Evolutionary conservation across 2,888 invertebrate genomes (phyloP).

Genomic region (Cosmia trapezina): DNA sequence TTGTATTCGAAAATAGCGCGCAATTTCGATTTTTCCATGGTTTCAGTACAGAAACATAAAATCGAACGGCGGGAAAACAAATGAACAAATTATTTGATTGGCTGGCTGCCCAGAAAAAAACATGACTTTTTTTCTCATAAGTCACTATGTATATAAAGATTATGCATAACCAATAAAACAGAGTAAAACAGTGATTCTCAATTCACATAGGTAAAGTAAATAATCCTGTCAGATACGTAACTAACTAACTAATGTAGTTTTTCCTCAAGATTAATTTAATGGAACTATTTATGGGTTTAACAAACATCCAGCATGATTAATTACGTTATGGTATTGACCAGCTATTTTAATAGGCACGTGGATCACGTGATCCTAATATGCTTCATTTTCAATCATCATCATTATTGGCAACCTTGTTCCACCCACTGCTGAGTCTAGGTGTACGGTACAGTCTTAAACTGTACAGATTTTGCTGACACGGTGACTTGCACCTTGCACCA

Average conservation of each 20-base stretch:
- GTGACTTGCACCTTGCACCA: not conserved
- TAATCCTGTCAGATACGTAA: not conserved
- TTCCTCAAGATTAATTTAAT: constrained; percentile 3
- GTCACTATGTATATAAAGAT: not conserved
- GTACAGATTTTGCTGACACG: not conserved
- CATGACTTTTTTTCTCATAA: too few species aligned
- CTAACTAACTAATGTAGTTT: not conserved
- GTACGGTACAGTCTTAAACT: not conserved
- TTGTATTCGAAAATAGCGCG: too few species aligned
- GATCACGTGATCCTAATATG: not conserved
- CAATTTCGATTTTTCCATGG: too few species aligned
- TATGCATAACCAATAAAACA: not conserved
- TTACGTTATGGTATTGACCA: not conserved
- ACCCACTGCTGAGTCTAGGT: too few species aligned
- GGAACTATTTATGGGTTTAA: not conserved
- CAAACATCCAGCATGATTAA: not conserved
- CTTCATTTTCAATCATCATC: not conserved
- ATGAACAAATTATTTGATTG: too few species aligned
- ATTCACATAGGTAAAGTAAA: not conserved
- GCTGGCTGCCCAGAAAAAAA: too few species aligned
- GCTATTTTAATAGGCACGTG: not conserved
- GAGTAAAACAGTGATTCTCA: not conserved
- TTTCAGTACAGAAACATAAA: too few species aligned
- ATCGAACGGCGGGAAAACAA: too few species aligned
- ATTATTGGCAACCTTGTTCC: too few species aligned